phyloP scores from a whole-genome alignment of 2,797 vertebrate species.

The Furcifer pardalis region DNA sequence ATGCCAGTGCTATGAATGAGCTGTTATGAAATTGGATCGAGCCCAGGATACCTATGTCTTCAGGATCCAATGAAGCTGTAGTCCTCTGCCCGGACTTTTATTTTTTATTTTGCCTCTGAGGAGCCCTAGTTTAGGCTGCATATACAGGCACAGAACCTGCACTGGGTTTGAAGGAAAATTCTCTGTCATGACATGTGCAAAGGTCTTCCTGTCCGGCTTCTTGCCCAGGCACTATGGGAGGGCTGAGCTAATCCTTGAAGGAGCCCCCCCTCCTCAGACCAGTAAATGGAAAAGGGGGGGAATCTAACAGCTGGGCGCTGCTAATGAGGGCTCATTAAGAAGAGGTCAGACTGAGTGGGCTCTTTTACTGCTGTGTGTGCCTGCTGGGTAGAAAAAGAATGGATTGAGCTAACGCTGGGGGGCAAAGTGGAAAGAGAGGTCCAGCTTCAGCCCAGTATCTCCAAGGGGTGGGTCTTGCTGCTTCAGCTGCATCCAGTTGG shows the following conservation, averaged over 20 bases:
- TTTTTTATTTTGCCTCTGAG: not conserved
- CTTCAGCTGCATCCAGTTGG: not conserved
- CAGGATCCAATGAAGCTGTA: not conserved
- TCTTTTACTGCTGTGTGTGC: constrained; percentile 42
- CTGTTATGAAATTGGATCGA: constrained; percentile 8
- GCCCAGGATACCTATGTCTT: constrained; percentile 1
- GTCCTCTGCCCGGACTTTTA: not conserved
- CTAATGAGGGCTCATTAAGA: constrained; percentile 83
- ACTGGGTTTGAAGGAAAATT: not conserved
- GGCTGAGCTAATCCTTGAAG: constrained; percentile 6
- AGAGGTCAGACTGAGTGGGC: constrained; percentile 59
- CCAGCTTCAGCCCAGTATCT: not conserved
- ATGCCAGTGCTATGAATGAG: constrained; percentile 31
- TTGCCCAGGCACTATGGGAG: constrained; percentile 30
- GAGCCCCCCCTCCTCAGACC: not conserved
- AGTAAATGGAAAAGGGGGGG: constrained; percentile 45
- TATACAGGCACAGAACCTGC: not conserved
- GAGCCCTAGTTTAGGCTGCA: not conserved
- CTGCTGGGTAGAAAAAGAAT: constrained; percentile 33
- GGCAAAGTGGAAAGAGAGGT: not conserved
- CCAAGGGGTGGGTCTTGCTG: not conserved
- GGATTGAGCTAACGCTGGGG: not conserved
- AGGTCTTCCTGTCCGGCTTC: constrained; percentile 27
- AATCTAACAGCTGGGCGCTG: constrained; percentile 74
- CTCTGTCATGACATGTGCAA: not conserved